Evolutionary conservation across 2,113 vertebrate genomes (phyloP).

Genomic region (Anhinga anhinga): DNA sequence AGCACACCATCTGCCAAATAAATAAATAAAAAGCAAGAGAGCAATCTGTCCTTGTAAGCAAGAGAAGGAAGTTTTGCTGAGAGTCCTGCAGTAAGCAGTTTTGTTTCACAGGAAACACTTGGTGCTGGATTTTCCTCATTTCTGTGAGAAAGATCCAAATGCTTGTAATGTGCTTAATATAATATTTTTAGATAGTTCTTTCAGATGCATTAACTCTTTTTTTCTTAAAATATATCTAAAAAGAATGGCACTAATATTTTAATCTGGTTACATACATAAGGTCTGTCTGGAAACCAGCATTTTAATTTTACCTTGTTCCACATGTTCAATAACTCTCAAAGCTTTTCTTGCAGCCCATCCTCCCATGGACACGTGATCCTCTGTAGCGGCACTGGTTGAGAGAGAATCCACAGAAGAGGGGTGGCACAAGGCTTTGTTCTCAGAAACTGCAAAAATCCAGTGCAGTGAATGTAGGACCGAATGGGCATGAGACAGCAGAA

Average conservation of each 20-base stretch:
- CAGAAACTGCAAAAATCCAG: conserved; percentile 86
- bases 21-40: neutral
- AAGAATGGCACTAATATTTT: neutral
- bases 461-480: neutral
- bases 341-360: conserved; percentile 98
- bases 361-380: conserved; percentile 98
- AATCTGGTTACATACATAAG: neutral
- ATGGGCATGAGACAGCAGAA: neutral
- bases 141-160: neutral
- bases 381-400: conserved; percentile 95
- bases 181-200: neutral
- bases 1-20: neutral
- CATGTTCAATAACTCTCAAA: conserved; percentile 91
- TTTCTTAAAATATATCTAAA: neutral
- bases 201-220: neutral
- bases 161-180: neutral
- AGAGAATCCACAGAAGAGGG: conserved; percentile 97
- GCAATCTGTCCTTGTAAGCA: neutral
- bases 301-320: conserved; percentile 87
- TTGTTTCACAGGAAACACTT: neutral
- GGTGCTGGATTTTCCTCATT: neutral
- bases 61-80: neutral
- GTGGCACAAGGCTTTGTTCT: conserved; percentile 96
- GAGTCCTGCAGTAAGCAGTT: neutral
- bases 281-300: neutral